phyloP scores from a whole-genome alignment of 2,888 invertebrate species.

The Conus canariensis region DNA sequence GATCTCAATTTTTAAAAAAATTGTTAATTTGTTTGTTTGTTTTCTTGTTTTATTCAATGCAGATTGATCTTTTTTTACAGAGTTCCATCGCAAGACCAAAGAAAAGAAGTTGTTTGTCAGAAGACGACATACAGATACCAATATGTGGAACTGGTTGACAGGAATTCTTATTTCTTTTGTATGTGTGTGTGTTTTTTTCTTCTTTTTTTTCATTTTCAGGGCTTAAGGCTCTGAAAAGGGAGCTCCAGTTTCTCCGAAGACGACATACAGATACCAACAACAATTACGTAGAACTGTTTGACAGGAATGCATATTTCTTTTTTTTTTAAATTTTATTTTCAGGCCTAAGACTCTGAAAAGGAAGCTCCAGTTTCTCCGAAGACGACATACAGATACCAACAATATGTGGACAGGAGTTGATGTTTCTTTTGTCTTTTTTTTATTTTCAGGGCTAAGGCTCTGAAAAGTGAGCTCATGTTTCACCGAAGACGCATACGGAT shows the following conservation, averaged over 20 bases:
- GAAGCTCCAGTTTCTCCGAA: no score
- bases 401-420: background rate
- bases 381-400: conserved; percentile 53
- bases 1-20: no score
- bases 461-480: no score
- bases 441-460: background rate
- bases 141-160: no score
- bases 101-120: no score
- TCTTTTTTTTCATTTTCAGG: background rate
- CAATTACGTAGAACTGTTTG: no score
- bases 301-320: no score
- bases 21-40: no score
- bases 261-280: background rate
- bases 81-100: conserved; percentile 63
- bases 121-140: conserved; percentile 54
- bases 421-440: background rate
- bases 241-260: no score
- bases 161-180: background rate
- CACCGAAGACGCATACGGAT: background rate
- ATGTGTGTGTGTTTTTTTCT: background rate
- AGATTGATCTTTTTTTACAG: no score
- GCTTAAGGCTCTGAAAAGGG: no score
- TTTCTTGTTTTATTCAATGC: no score
- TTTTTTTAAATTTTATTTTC: conserved; percentile 39
- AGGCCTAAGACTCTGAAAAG: conserved; percentile 59